Base-by-base conservation (phyloP, 2,113 vertebrate species). In the Trogon surrucura region DNA sequence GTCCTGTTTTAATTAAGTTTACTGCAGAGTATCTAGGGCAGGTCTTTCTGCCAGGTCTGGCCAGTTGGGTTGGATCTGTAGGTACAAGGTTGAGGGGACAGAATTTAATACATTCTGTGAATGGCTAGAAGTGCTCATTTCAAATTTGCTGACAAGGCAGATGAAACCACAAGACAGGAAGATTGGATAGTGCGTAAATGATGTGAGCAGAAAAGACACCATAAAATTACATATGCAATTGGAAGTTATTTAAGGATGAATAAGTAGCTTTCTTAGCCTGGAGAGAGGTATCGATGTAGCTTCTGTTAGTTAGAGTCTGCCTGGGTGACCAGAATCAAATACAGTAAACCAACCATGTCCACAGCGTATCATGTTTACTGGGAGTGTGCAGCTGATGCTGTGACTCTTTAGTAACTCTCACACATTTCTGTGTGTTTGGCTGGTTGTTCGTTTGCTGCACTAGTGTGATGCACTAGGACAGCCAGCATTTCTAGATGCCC, bases 181-280 rank as follows among this genome's bases (percentile, higher is more conserved):
- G 62, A 57, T 71, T 9, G 70, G 27, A 13, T 73, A 36, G 65
- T 32, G 45, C 14, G 6, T 88, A 66, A 91, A 61, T 66, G 18
- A 48, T 56, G 11, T 71, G 64, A 87, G 29, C 61, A 67, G 69
- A 57, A 57, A 84, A 71, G 70, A 10, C 57, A 26, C 50, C 0
- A 26, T 53, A 27, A 77, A 84, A 79, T 89, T 85, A 25, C 30
- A 11, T 81, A 48, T 34, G 65, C 32, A 38, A 6, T 64, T 54
- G 47, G 44, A 84, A 53, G 36, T 70, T 94, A 79, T 79, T 93
- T 79, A 89, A 50, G 61, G 66, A 62, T 70, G 53, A 83, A 74
- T 81, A 27, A 47, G 79, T 88, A 72, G 48, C 32, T 85, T 85
- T 11, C 41, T 66, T 92, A 72, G 66, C 38, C 66, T 69, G 67